A percentile compares a stretch with the other conserved stretches of the same genome.
Conservation (phyloP, 2,797 vertebrate species). For the Varecia variegata region DNA sequence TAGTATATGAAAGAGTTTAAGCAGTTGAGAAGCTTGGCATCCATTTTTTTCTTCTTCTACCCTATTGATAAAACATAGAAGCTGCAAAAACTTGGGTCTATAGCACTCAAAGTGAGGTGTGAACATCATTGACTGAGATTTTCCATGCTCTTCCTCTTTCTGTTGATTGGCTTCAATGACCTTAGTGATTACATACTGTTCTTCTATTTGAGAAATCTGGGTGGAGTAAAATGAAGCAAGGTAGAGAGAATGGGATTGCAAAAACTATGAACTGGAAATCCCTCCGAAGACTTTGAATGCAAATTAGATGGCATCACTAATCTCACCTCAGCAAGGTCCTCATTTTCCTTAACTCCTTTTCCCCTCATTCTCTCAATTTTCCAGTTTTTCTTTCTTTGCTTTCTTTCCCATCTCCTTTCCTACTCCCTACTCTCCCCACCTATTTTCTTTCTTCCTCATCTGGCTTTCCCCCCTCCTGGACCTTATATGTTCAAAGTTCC, state of each 20-base stretch:
- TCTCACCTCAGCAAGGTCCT: background rate
- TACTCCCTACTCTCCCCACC: background rate
- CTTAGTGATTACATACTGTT: background rate
- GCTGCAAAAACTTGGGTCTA: slow-evolving; percentile 4
- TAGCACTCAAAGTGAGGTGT: background rate
- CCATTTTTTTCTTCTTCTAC: background rate
- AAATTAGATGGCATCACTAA: slow-evolving; percentile 8
- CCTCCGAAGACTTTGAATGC: background rate
- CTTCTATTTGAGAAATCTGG: background rate
- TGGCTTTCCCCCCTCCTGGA: background rate
- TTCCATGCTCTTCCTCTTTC: background rate
- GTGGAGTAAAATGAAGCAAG: background rate
- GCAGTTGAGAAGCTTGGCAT: background rate
- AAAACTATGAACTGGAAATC: background rate
- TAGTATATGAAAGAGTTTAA: slow-evolving; percentile 3
- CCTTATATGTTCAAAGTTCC: background rate
- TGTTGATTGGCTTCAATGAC: background rate
- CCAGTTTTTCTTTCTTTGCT: background rate
- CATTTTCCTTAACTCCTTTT: background rate
- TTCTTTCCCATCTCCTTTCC: background rate
- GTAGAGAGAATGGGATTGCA: background rate
- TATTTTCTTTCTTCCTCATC: slow-evolving; percentile 13
- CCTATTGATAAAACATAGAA: background rate
- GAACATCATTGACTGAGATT: background rate
- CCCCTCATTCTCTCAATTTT: background rate